Evolutionary conservation across 64 coral and sea anemone species (phyloP), one percentile per base, ranked within the genome.

Genomic region (Montipora sp.): DNA sequence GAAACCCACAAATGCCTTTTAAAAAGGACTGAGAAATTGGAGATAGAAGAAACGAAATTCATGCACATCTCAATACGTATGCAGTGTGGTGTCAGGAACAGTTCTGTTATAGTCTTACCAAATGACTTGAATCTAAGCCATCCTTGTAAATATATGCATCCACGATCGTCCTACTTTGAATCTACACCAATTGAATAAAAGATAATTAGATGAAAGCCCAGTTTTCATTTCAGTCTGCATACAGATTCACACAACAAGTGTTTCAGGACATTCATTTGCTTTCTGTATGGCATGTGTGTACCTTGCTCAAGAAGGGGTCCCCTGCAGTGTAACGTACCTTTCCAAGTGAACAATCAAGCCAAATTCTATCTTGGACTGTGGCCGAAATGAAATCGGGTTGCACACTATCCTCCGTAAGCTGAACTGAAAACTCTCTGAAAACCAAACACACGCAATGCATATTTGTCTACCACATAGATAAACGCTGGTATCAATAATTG

Each of bases 301-400:
- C 0, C 36, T 36, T 36, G 1, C 36, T 36, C 36, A 36, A 36
- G 36, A 2, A 36, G 36, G 1, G 1, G 23, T 46, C 5, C 8
- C 24, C 43, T 66, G 23, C n/a, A 19, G 27, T 47, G 4, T 48
- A 2, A 3, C 7, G 24, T 83, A 93, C 91, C 91, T 80, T 93
- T 46, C 46, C 8, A 21, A 23, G 20, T 19, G 21, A 77, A 73
- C 65, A 47, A 13, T 88, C 44, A 21, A 93, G 83, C 91, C 91
- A 93, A 18, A 93, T 88, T 86, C 84, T 87, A 22, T 93, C 91
- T 21, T 78, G 75, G 5, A 93, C 91, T 47, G 15, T 48, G 5
- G 83, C 91, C 51, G 84, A 79, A 9, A 93, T 75, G 13, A 88
- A 55, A 5, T 65, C 69, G 8, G 91, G 83, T 24, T 81, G 58